Base-by-base conservation (phyloP, 2,888 invertebrate genomes). In the Leucophora obtusa region DNA sequence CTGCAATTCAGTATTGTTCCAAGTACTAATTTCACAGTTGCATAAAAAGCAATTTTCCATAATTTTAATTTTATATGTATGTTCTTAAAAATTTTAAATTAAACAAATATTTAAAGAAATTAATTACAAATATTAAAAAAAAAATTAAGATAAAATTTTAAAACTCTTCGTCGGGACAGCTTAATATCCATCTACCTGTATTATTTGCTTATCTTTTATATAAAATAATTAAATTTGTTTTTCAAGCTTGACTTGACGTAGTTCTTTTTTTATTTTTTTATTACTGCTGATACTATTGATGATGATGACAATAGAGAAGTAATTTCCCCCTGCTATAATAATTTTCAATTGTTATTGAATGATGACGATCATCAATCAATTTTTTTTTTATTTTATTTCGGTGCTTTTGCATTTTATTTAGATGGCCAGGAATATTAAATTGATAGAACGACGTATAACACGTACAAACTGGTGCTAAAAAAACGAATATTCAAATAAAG, bases 351-450 rank as follows among this genome's bases (percentile, higher is more conserved):
- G 35, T 51, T 10, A 15, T 65, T 58, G 18, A 15, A 63, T 70
- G 35, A 65, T 66, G 50, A 71, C 35, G 62, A 60, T 76, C 69
- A 63, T 65, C 76, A 76, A 80, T 76, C 76, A 80, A 65, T 70
- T 60, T 15, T n/a, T 24, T 54, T 50, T 21, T n/a, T n/a, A n/a
- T n/a, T 69, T 43, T 56, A 21, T 35, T 59, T 43, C 9, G 59
- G 21, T 35, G 6, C 9, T 59, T 72, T 62, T 33, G 11, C 24
- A 17, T 51, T 21, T 58, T 72, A 53, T 73, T 65, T 69, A 59
- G 60, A 74, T 24, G 53, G 58, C 59, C 59, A 81, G 69, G 69
- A 75, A 77, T 69, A 70, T 73, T 73, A 73, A 60, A 56, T 59
- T 58, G 56, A 18, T 59, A 76, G 43, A 54, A 74, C 47, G 28